phyloP scores from a whole-genome alignment of 2,888 invertebrate genomes.

The Vesta saturnalis region DNA sequence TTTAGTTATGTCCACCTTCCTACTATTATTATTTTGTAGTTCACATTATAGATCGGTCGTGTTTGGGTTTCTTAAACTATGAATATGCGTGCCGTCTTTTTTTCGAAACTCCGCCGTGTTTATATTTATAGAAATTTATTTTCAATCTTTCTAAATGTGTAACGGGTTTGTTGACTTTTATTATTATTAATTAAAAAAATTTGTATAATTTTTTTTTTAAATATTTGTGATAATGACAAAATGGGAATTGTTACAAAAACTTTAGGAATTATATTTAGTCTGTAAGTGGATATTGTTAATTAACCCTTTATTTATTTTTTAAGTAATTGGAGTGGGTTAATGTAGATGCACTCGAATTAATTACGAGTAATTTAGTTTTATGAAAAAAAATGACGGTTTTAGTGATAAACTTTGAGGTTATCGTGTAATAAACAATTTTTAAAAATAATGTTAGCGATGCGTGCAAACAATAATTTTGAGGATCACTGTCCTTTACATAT shows the following conservation, averaged over 20 bases:
- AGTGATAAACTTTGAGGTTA: neutral
- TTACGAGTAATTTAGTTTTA: neutral
- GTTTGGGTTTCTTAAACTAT: slow-evolving; percentile 18
- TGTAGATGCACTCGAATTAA: neutral
- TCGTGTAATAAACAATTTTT: neutral
- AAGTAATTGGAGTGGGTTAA: neutral
- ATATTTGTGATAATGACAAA: slow-evolving; percentile 23
- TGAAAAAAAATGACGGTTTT: neutral
- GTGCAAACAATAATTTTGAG: neutral
- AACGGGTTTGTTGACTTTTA: slow-evolving; percentile 10
- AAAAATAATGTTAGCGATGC: neutral
- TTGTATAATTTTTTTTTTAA: neutral
- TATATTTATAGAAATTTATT: slow-evolving; percentile 1
- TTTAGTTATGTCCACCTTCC: slow-evolving; percentile 41
- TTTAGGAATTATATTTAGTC: slow-evolving; percentile 81
- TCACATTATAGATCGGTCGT: slow-evolving; percentile 35
- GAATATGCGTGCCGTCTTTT: neutral
- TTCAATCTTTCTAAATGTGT: neutral
- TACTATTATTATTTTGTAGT: slow-evolving; percentile 40
- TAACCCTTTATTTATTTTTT: slow-evolving; percentile 1
- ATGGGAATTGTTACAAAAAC: slow-evolving; percentile 84
- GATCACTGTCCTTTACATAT: neutral
- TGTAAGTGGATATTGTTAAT: slow-evolving; percentile 66
- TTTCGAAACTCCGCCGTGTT: neutral
- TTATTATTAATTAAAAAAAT: no score